Evolutionary conservation across 2,797 vertebrate species (phyloP).

Genomic region (Oceanodroma leucorhoa): DNA sequence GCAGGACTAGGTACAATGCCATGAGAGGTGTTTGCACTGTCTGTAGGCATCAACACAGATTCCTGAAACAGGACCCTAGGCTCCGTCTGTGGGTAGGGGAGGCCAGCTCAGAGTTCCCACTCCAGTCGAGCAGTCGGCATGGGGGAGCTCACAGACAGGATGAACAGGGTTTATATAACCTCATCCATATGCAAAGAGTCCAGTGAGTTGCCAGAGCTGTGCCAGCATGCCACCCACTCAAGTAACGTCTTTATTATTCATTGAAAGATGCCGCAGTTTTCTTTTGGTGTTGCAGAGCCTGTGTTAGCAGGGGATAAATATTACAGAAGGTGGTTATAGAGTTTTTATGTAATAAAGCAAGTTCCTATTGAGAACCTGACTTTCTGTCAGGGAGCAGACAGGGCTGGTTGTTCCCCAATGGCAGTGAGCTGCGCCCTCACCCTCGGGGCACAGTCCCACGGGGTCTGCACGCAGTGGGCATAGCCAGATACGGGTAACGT

Average conservation of each 20-base stretch:
- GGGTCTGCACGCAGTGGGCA: background rate
- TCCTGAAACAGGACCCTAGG: background rate
- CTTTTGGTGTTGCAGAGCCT: constrained; percentile 13
- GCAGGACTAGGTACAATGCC: background rate
- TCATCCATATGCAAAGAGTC: constrained; percentile 61
- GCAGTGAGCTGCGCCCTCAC: background rate
- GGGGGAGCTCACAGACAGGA: background rate
- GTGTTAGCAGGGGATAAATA: background rate
- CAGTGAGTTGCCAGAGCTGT: constrained; percentile 43
- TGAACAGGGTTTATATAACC: constrained; percentile 38
- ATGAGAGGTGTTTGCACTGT: background rate
- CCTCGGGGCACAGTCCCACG: fast-evolving
- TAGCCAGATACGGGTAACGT: background rate
- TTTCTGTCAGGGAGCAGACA: background rate
- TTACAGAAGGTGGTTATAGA: background rate
- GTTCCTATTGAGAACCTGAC: background rate
- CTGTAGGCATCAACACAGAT: background rate
- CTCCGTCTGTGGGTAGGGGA: background rate
- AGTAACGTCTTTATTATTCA: constrained; percentile 47
- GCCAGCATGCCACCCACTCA: constrained; percentile 40
- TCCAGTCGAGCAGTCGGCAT: background rate
- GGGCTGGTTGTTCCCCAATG: background rate
- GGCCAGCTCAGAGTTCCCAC: background rate
- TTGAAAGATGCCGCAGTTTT: constrained; percentile 29
- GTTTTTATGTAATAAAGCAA: background rate